Percentiles rank a stretch among this genome's conserved stretches.
phyloP scores from a whole-genome alignment of 1,140 invertebrate genomes.

The Zaprionus tsacasi region DNA sequence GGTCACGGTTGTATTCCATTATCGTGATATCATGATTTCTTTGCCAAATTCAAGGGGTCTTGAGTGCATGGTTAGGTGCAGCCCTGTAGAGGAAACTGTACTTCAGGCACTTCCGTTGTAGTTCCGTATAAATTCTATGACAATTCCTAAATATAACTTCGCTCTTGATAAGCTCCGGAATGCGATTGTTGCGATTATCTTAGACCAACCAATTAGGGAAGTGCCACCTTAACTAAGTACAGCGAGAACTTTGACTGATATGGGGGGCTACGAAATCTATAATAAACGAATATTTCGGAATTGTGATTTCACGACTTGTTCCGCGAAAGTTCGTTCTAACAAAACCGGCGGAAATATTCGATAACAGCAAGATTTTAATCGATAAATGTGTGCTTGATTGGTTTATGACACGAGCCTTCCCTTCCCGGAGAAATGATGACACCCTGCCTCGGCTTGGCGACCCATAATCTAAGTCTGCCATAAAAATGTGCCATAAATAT shows the following conservation, averaged over 20 bases:
- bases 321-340: constrained; percentile 17
- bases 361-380: constrained; percentile 19
- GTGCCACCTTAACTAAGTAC: too few relatives aligned
- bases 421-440: background rate
- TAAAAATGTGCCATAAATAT: constrained; percentile 4
- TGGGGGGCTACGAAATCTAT: constrained; percentile 13
- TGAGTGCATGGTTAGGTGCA: background rate
- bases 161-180: constrained; percentile 12
- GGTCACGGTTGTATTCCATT: constrained; percentile 64
- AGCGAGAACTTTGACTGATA: constrained; percentile 57
- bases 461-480: background rate
- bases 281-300: constrained; percentile 41
- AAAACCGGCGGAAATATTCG: background rate
- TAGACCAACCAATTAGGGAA: constrained; percentile 31
- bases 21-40: constrained; percentile 24
- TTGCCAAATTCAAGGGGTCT: constrained; percentile 22
- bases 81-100: background rate
- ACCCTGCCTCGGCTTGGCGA: background rate
- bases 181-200: constrained; percentile 15
- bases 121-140: constrained; percentile 4
- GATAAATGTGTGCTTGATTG: background rate
- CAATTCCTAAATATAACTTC: background rate
- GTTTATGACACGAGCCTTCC: constrained; percentile 6
- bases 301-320: constrained; percentile 58
- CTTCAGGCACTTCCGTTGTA: background rate